phyloP scores from a whole-genome alignment of 2,797 vertebrate species.

The Gallinago nigripennis region DNA sequence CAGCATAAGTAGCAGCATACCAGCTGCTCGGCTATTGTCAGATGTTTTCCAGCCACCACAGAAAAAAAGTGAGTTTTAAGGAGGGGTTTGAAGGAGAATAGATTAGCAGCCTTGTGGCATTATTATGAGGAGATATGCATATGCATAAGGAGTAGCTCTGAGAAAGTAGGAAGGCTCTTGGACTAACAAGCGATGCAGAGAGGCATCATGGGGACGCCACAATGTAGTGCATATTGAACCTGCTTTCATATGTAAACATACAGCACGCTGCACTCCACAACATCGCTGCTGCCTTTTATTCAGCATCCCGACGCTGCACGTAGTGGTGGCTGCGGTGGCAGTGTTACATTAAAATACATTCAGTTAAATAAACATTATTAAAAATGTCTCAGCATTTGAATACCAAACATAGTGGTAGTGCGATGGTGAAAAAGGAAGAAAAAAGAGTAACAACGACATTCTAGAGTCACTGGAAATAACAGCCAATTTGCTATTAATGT shows the following conservation, averaged over 20 bases:
- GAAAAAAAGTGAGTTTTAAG: slow-evolving; percentile 58
- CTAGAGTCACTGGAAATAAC: neutral
- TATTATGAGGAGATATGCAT: slow-evolving; percentile 60
- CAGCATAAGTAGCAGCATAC: slow-evolving; percentile 39
- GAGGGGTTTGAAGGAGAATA: slow-evolving; percentile 61
- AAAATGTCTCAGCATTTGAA: neutral
- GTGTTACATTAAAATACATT: neutral
- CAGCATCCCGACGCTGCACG: neutral
- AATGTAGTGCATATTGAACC: slow-evolving; percentile 36
- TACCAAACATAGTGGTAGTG: neutral
- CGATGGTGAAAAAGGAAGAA: neutral
- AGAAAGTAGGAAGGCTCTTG: slow-evolving; percentile 65
- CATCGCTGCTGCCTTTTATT: slow-evolving; percentile 36
- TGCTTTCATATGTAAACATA: slow-evolving; percentile 66
- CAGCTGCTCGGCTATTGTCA: slow-evolving; percentile 59
- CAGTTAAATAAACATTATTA: neutral
- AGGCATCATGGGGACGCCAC: slow-evolving; percentile 46
- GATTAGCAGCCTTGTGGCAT: slow-evolving; percentile 58
- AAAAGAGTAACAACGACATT: neutral
- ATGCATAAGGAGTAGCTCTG: slow-evolving; percentile 63
- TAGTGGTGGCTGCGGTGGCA: neutral
- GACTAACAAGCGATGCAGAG: slow-evolving; percentile 40
- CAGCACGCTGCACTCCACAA: slow-evolving; percentile 1
- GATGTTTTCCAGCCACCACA: slow-evolving; percentile 54
- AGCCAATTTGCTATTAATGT: neutral